Evolutionary conservation across 1,140 invertebrate species (phyloP).

Genomic region (Drosophila erecta): DNA sequence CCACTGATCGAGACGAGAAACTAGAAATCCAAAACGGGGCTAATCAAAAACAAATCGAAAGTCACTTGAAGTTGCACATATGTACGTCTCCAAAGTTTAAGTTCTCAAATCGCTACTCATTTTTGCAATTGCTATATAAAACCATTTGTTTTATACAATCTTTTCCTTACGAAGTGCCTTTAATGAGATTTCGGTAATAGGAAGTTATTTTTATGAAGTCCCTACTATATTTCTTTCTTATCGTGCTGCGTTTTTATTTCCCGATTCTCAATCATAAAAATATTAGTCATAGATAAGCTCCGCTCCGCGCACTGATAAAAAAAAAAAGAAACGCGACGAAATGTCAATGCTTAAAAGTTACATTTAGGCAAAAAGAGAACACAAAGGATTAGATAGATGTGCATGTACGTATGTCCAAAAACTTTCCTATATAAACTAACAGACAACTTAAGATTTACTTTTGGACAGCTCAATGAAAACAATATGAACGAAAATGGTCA

Average conservation of each 20-base stretch:
- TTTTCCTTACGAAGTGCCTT: no score
- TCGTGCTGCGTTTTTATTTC: background rate
- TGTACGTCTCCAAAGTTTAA: background rate
- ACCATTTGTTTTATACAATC: no score
- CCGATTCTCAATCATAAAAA: constrained; percentile 6
- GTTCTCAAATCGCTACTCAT: background rate
- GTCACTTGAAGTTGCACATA: constrained; percentile 11
- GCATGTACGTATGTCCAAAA: background rate
- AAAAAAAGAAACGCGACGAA: background rate
- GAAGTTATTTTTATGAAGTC: background rate
- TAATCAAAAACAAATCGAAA: constrained; percentile 11
- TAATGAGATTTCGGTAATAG: background rate
- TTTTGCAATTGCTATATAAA: background rate
- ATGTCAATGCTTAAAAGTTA: constrained; percentile 12
- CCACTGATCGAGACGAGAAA: constrained; percentile 24
- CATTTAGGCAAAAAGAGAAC: background rate
- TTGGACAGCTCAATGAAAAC: background rate
- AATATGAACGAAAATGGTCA: background rate
- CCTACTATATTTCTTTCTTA: background rate
- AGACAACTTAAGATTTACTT: background rate
- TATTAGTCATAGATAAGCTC: constrained; percentile 7
- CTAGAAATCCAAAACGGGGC: constrained; percentile 25
- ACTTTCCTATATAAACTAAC: background rate
- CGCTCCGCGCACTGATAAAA: background rate
- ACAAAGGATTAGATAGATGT: background rate